phyloP scores from a whole-genome alignment of 2,797 vertebrate species.

The Poeciliopsis presidionis region DNA sequence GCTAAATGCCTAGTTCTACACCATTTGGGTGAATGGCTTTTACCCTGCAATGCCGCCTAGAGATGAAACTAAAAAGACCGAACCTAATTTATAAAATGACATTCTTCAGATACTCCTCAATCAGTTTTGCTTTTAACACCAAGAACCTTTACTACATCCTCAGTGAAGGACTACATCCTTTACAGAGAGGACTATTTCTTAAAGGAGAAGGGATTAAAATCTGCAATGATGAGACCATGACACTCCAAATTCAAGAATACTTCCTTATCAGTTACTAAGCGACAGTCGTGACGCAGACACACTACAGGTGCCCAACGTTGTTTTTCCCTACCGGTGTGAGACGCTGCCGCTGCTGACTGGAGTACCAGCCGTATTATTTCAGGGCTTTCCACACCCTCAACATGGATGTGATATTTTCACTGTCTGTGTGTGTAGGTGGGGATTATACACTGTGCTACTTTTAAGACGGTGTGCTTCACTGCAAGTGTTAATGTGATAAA shows the following conservation, averaged over 20 bases:
- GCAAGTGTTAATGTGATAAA: conserved; percentile 54
- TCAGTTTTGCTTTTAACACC: not conserved
- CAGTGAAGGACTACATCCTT: too few species aligned
- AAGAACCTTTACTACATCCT: not conserved
- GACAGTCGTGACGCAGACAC: conserved; percentile 43
- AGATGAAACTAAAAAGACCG: not conserved
- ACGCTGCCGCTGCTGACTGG: not conserved
- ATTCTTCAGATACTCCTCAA: not conserved
- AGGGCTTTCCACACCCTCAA: conserved; percentile 25
- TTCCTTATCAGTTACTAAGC: conserved; percentile 60
- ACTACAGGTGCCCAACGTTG: conserved; percentile 42
- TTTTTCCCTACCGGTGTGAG: conserved; percentile 14
- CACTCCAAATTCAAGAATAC: not conserved
- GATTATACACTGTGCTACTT: conserved; percentile 30
- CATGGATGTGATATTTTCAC: conserved; percentile 41
- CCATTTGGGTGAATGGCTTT: not conserved
- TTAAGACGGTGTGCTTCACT: conserved; percentile 32
- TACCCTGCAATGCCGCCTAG: not conserved
- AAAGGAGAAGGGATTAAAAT: not conserved
- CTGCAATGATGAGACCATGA: not conserved
- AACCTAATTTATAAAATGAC: not conserved
- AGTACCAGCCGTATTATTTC: conserved; percentile 36
- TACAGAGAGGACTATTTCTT: not conserved
- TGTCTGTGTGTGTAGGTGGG: conserved; percentile 34
- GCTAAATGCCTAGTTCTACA: not conserved